These are phyloP conservation scores for Lasioglossum figueresi DNA, from an alignment of 2,888 invertebrate species.

Conservation along the genomic window DNA sequence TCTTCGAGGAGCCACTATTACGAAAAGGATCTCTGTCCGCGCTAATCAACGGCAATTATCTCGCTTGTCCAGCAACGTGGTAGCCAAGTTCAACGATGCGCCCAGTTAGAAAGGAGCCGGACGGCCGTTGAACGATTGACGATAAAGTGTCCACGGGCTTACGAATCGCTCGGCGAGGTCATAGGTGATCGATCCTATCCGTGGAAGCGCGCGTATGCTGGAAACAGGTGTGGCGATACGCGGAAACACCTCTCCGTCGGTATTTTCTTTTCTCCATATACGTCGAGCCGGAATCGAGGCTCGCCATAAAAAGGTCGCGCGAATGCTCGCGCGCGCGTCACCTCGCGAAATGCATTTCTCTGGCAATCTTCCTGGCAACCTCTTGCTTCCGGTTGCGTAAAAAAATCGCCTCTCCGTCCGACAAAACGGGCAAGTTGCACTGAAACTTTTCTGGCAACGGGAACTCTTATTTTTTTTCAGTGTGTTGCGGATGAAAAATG, in stretches of 20 bases:
- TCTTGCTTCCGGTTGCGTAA: background rate
- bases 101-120: slow-evolving; percentile 17
- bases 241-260: slow-evolving; percentile 22
- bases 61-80: background rate
- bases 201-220: slow-evolving; percentile 29
- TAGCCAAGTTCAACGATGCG: background rate
- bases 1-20: background rate
- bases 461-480: background rate
- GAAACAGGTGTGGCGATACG: slow-evolving; percentile 44
- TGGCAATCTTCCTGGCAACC: background rate
- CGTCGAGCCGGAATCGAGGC: slow-evolving; percentile 38
- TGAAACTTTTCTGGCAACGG: background rate
- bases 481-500: too few relatives aligned
- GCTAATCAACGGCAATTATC: slow-evolving; percentile 51
- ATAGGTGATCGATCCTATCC: slow-evolving; percentile 49
- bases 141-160: slow-evolving; percentile 48
- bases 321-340: background rate
- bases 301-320: slow-evolving; percentile 42
- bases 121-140: slow-evolving; percentile 57
- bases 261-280: slow-evolving; percentile 53
- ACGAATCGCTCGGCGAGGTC: slow-evolving; percentile 42
- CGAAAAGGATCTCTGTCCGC: slow-evolving; percentile 30
- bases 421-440: background rate
- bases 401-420: background rate
- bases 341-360: slow-evolving; percentile 39